Base-by-base conservation (phyloP, 2,888 invertebrate genomes). In the Drosophila diplacantha region DNA sequence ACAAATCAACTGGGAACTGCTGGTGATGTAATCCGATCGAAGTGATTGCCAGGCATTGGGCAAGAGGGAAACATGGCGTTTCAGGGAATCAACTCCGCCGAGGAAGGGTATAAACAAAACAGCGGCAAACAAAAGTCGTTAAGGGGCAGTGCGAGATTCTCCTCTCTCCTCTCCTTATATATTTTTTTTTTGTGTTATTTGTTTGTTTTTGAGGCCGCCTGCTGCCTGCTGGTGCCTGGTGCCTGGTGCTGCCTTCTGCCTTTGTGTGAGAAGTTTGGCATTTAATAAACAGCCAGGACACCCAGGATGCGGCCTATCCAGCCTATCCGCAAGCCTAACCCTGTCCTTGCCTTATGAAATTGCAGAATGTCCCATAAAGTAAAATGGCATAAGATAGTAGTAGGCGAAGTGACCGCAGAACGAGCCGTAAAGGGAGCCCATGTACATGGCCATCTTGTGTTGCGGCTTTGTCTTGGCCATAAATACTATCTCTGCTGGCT, bases 391-490 rank as follows among this genome's bases (percentile, higher is more conserved):
- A 58, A 55, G 74, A 77, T 60, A 81, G 65, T 50, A 20, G 61
- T 38, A 22, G 31, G 37, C 22, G 24, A 53, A 62, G 38, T 66
- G 61, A 74, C 82, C 73, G 68, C 75, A 82, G 67, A 79, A 75
- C 76, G 70, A 60, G 69, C 69, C 60, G 69, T 64, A 50, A 59
- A 64, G 60, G 64, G 41, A 31, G 24, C 6, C 18, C 9, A 11
- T 50, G 22, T 16, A 58, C 60, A 68, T 60, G 62, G 51, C 83
- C 81, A 76, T 76, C 83, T 81, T 77, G 78, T 69, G 69, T 74
- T 81, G 81, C 69, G 79, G 73, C 72, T 71, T 69, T 81, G 81
- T 72, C 50, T 76, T 63, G 78, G 38, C 75, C 76, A 83, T 76
- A 76, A 76, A 76, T 83, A 76, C 78, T 75, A 83, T 83, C 76